Evolutionary conservation across 2,888 invertebrate genomes (phyloP).

Genomic region (Bombyx huttoni): DNA sequence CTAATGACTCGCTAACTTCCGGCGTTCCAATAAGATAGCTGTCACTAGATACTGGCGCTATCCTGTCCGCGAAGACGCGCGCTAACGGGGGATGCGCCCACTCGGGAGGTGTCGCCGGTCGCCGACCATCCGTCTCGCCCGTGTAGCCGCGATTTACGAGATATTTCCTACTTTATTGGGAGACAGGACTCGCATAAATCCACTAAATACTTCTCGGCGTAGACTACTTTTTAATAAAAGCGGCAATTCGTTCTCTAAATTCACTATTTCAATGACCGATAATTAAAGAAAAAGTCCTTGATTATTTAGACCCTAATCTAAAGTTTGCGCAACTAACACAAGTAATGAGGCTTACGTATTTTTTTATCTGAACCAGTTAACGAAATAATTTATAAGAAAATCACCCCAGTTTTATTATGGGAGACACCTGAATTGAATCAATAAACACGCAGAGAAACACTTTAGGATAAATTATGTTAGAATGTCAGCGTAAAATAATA

Average conservation of each 20-base stretch:
- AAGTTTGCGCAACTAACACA: not conserved
- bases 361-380: no score
- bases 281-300: not conserved
- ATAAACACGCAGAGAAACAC: no score
- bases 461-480: not conserved
- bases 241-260: constrained; percentile 21
- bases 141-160: constrained; percentile 56
- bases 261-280: not conserved
- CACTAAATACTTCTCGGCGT: constrained; percentile 33
- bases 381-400: no score
- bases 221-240: constrained; percentile 41
- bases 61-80: constrained; percentile 16
- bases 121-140: constrained; percentile 44
- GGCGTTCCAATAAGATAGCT: not conserved
- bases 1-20: not conserved
- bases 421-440: no score
- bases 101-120: constrained; percentile 53
- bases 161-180: constrained; percentile 63
- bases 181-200: constrained; percentile 62
- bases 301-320: not conserved
- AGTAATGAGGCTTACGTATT: no score
- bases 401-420: no score
- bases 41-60: not conserved
- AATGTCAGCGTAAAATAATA: not conserved
- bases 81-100: constrained; percentile 62